Evolutionary conservation across 2,888 invertebrate genomes (phyloP).

Genomic region (Drosophila meridiana): DNA sequence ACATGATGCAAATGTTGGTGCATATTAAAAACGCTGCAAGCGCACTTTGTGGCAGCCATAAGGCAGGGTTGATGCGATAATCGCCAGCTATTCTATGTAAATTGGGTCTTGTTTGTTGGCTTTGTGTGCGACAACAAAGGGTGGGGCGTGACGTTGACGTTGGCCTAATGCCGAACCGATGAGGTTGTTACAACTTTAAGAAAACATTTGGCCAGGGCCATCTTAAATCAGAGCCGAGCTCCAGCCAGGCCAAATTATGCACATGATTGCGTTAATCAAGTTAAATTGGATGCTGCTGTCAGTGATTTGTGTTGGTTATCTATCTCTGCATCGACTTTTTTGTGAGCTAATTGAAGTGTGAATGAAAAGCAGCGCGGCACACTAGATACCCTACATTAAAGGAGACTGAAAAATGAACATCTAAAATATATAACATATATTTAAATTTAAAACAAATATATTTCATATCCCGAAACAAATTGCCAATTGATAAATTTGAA

Average conservation of each 20-base stretch:
- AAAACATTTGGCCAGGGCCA: slow-evolving; percentile 20
- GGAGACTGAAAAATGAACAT: neutral
- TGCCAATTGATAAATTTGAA: neutral
- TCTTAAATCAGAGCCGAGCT: slow-evolving; percentile 33
- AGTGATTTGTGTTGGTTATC: slow-evolving; percentile 26
- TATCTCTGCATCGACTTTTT: slow-evolving; percentile 10
- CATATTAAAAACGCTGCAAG: slow-evolving; percentile 66
- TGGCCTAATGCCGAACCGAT: slow-evolving; percentile 47
- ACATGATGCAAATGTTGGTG: slow-evolving; percentile 37
- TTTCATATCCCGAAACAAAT: neutral
- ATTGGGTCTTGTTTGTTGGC: slow-evolving; percentile 55
- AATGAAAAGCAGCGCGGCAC: slow-evolving; percentile 5
- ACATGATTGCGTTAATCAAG: slow-evolving; percentile 65
- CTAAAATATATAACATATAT: neutral
- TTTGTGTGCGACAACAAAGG: slow-evolving; percentile 38
- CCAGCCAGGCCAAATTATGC: slow-evolving; percentile 47
- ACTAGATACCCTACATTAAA: neutral
- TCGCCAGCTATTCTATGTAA: slow-evolving; percentile 73
- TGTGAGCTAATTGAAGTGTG: slow-evolving; percentile 41
- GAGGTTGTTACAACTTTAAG: slow-evolving; percentile 39
- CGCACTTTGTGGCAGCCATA: slow-evolving; percentile 54
- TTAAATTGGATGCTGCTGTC: slow-evolving; percentile 51
- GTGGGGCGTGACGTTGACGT: slow-evolving; percentile 4
- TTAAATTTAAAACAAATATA: neutral
- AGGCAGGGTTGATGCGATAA: slow-evolving; percentile 59